Evolutionary conservation across 2,888 invertebrate species (phyloP), one percentile per base, ranked within the genome.

Genomic region (Napeogenes inachia): DNA sequence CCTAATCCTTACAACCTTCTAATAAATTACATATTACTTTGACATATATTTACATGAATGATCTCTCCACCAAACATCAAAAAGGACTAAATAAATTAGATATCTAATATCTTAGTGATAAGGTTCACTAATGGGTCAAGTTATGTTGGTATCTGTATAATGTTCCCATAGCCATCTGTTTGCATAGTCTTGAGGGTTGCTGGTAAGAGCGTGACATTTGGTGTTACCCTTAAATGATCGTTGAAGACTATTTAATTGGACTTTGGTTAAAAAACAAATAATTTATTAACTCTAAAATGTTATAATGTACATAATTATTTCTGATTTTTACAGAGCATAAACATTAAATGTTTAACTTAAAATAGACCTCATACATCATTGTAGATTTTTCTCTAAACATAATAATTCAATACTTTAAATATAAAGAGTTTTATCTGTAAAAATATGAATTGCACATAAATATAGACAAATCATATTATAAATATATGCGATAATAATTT

Each of bases 201-300:
- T 64, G 59, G 73, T 50, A 75, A 78, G 70, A 70, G 69, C 79
- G 75, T 81, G 81, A 85, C 86, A 87, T 87, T 87, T 85, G 83
- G 81, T 73, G 71, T 73, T 74, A 74, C 77, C 76, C 78, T 80
- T 81, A 82, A 85, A 79, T 74, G 76, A 66, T 75, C 71, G 71
- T 79, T 82, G 75, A 83, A 78, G 72, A 77, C 71, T 78, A 78
- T 82, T 80, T 78, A 79, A 85, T 82, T 76, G 70, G 70, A 67
- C 64, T 77, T 74, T 72, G 67, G 67, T 69, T 70, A 67, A 73
- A 65, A 61, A 60, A 63, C 56, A 62, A 60, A 54, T 61, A 56
- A 13, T 54, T 50, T 45, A 46, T 54, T 42, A 21, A 21, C 21
- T 21, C 21, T 21, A 21, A 21, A 21, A 21, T 21, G 21, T 21